Evolutionary conservation across 2,888 invertebrate species (phyloP), one percentile per base, ranked within the genome.

Genomic region (Eristalis arbustorum): DNA sequence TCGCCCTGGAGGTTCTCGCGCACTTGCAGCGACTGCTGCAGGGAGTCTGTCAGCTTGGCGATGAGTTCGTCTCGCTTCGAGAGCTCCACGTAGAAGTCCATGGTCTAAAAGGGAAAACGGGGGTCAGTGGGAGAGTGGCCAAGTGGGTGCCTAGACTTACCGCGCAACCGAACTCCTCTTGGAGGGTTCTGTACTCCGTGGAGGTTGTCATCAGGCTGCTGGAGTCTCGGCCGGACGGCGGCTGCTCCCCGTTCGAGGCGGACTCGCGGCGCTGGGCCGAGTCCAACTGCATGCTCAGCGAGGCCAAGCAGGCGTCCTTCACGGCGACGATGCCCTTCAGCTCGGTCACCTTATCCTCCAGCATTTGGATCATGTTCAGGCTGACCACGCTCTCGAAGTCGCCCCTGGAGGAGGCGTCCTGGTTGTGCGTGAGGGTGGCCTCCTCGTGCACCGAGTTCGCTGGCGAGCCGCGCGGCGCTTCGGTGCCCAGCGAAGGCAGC

Each of bases 11-110:
- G 92, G 82, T 94, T 93, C 89, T 95, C 95, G 80, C 95, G 94
- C 71, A 95, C 94, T 28, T 93, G 92, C 42, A 95, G 92, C 0
- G 96, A 95, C 90, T 95, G 95, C 92, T 96, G 95, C 89, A 97
- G 93, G 37, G 96, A 95, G 89, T 95, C 93, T 88, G 95, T 95
- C 80, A 97, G 93, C 92, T 96, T 95, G 90, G 95, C 94, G 89
- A 97, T 96, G 90, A 96, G 92, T 89, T 94, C 94, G 90, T 96
- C 96, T 90, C 96, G 95, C 89, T 95, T 94, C 13, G 94, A 93
- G 80, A 97, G 93, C 89, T 95, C 95, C 89, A 94, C 94, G 91
- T 96, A 96, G 91, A 95, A 96, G 92, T 96, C 96, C 91, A 95
- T 94, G 90, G 96, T 94, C 96, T 96, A 93, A 91, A 94, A 94